These are phyloP conservation scores for Acrobasis suavella DNA, from an alignment of 2,888 invertebrate species.

Conservation along the genomic window DNA sequence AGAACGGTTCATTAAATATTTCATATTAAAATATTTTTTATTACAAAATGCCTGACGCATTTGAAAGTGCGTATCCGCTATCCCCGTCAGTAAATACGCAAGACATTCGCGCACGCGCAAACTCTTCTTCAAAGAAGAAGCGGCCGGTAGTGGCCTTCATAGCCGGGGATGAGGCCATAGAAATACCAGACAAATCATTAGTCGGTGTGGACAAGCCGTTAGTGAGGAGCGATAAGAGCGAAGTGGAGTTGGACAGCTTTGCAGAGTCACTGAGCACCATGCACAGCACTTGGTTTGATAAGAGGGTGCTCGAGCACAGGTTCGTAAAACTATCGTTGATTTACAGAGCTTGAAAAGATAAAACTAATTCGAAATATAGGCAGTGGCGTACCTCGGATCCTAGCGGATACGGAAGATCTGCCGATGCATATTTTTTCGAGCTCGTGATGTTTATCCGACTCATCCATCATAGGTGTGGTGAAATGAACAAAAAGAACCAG, in stretches of 20 bases:
- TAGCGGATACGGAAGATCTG: too few relatives aligned
- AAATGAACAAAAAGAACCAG: too few relatives aligned
- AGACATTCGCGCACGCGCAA: slow-evolving; percentile 82
- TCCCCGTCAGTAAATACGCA: slow-evolving; percentile 72
- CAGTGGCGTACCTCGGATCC: too few relatives aligned
- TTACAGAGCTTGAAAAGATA: too few relatives aligned
- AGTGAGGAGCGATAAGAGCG: slow-evolving; percentile 63
- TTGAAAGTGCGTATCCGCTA: slow-evolving; percentile 81
- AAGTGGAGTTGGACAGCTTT: slow-evolving; percentile 80
- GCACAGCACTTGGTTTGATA: slow-evolving; percentile 80
- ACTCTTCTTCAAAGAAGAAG: slow-evolving; percentile 73
- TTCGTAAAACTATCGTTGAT: slow-evolving; percentile 48
- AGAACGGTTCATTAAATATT: not conserved
- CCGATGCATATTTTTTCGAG: too few relatives aligned
- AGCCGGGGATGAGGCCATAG: slow-evolving; percentile 68
- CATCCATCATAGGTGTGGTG: too few relatives aligned
- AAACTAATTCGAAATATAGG: too few relatives aligned
- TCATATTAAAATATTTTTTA: slow-evolving; percentile 26
- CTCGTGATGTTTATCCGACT: too few relatives aligned
- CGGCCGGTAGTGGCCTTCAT: slow-evolving; percentile 65
- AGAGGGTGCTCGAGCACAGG: slow-evolving; percentile 83
- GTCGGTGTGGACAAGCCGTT: slow-evolving; percentile 68
- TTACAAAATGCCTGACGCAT: slow-evolving; percentile 81
- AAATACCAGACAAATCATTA: slow-evolving; percentile 73
- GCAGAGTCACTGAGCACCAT: slow-evolving; percentile 75